Base-by-base conservation (phyloP, 2,888 invertebrate species). In the Suillia variegata region DNA sequence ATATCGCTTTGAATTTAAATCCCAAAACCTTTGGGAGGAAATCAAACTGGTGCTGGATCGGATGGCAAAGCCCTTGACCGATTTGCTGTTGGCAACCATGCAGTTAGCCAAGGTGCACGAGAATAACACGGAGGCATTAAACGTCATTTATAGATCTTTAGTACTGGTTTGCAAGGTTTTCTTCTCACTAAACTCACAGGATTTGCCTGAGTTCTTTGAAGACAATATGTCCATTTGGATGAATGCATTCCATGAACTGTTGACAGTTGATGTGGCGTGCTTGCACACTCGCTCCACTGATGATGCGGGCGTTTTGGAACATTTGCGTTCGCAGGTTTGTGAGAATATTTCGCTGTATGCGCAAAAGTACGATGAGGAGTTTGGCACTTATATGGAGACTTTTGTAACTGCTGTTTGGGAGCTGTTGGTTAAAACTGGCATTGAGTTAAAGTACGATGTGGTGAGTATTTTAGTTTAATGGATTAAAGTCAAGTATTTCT, bases 141-240 rank as follows among this genome's bases (percentile, higher is more conserved):
- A 88, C 79, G 87, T 96, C 3, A 93, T 98, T 67, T 97, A 95
- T 74, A 90, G 91, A 56, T 96, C 96, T 0, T 83, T 98, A 33
- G 88, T 92, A 20, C 85, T 97, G 22, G 91, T 96, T 59, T 91
- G 92, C 74, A 97, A 98, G 83, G 93, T 99, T 53, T 99, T 98
- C 84, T 95, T 95, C 82, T 98, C 98, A 0, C 86, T 99, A 18
- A 99, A 98, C 82, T 94, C 90, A 67, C 99, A 99, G 86, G 99
- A 99, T 82, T 84, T 99, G 69, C 99, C 99, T 0, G 99, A 99
- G 83, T 98, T 94, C 84, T 99, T 99, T 80, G 99, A 99, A 82
- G 98, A 99, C 79, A 96, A 98, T 80, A 96, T 99, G 91, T 85
- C 85, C 20, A 87, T 86, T 0, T 99, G 99, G 98, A 98, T 99